These are phyloP conservation scores for Archocentrus centrarchus DNA, from an alignment of 2,113 vertebrate genomes.

Conservation along the genomic window DNA sequence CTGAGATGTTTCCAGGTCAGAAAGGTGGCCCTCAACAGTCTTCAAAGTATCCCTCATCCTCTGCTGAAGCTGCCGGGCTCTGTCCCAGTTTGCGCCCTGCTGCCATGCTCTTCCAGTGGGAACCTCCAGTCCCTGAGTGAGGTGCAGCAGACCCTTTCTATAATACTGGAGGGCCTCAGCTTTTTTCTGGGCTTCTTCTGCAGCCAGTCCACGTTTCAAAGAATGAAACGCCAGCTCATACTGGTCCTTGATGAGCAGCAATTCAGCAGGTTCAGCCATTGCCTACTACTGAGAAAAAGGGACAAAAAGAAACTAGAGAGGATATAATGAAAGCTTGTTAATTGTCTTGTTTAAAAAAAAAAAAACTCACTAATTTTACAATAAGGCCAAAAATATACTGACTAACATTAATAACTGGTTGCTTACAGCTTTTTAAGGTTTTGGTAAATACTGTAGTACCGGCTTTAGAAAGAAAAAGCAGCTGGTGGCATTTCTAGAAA, in stretches of 20 bases:
- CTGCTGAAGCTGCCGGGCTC: constrained; percentile 87
- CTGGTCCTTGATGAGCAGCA: constrained; percentile 86
- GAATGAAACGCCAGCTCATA: constrained; percentile 86
- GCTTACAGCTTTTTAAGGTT: background rate
- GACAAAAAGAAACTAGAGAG: background rate
- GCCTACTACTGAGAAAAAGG: constrained; percentile 1
- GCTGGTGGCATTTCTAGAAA: background rate
- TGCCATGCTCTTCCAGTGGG: constrained; percentile 71
- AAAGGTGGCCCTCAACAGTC: constrained; percentile 80
- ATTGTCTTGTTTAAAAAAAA: background rate
- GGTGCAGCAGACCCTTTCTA: constrained; percentile 83
- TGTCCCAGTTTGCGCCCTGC: constrained; percentile 83
- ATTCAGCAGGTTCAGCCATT: constrained; percentile 75
- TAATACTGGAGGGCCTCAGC: constrained; percentile 85
- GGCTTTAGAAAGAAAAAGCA: background rate
- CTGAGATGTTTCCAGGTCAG: constrained; percentile 75
- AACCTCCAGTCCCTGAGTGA: constrained; percentile 84
- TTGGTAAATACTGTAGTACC: background rate
- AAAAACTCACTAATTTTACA: background rate
- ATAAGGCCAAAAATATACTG: background rate
- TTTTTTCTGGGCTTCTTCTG: constrained; percentile 85
- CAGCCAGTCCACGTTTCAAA: constrained; percentile 85
- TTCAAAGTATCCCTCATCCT: constrained; percentile 88
- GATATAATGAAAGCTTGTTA: background rate
- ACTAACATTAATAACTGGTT: background rate